Evolutionary conservation across 2,797 vertebrate species (phyloP), one percentile per base, ranked within the genome.

Genomic region (Acanthurus leucopareius): DNA sequence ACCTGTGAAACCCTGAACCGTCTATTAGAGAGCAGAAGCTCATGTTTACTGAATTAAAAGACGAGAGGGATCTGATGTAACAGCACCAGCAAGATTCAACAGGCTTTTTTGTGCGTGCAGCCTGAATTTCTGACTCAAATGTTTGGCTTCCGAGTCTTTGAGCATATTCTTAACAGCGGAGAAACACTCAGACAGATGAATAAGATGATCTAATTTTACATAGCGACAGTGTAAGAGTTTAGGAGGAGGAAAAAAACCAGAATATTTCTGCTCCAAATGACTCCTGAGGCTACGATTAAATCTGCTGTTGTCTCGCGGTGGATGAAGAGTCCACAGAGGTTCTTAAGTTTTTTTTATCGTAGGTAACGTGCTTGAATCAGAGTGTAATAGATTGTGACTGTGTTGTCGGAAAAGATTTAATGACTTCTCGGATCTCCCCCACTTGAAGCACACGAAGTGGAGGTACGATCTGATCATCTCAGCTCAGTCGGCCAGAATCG

Each of bases 21-120:
- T 71, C 53, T 22, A 9, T 60, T 56, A 59, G 22, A 44, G 22
- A 11, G 10, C 63, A 61, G 11, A 7, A 58, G 45, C 60, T 82
- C 62, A 7, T 11, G n/a, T 53, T 64, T 6, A 66, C 47, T 28
- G 54, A 82, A 63, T n/a, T 80, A 35, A 59, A 80, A 61, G 52
- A 77, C 19, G 65, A 74, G 28, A 22, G 38, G 0, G 15, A 19
- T 42, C 47, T 71, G 75, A 81, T 69, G 75, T 20, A 69, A 75
- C 35, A 17, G 11, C 3, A 35, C 5, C 42, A 53, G 53, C 53
- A 16, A 2, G 2, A 47, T 20, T 53, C 45, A 20, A n/a, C 7
- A 19, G n/a, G 14, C 25, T 7, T 22, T 13, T 75, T 11, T 40
- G 9, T 19, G 16, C 40, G 53, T 1, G 2, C 48, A 56, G 58